These are phyloP conservation scores for Gallinago media DNA, from an alignment of 2,113 vertebrate genomes.

Conservation along the genomic window DNA sequence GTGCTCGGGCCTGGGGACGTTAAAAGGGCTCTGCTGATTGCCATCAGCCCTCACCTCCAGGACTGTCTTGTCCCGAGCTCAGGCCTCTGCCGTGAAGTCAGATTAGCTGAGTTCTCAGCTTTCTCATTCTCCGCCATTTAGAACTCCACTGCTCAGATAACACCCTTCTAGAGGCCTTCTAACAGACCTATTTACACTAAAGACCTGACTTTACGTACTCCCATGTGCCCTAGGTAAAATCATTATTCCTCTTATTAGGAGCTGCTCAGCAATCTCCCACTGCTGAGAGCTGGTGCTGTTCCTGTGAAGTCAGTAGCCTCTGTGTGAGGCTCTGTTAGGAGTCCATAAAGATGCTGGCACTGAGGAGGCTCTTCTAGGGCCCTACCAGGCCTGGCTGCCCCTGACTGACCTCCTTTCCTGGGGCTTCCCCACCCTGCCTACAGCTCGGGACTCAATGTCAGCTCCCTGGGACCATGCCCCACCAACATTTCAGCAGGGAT, in stretches of 20 bases:
- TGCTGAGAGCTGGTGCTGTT: neutral
- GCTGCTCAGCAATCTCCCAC: neutral
- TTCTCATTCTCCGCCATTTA: neutral
- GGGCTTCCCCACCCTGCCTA: accelerated
- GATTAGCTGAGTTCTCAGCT: neutral
- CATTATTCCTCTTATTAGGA: neutral
- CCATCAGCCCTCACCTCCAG: neutral
- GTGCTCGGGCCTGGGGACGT: neutral
- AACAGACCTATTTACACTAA: neutral
- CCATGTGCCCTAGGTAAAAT: neutral
- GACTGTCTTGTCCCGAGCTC: neutral
- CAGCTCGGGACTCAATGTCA: no score
- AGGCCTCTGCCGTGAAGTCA: accelerated
- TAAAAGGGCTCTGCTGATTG: neutral
- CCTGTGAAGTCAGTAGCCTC: neutral
- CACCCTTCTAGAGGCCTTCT: neutral
- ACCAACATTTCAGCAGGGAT: accelerated
- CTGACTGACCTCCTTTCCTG: neutral
- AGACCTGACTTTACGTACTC: neutral
- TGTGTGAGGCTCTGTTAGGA: neutral
- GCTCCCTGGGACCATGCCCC: no score
- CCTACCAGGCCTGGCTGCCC: neutral
- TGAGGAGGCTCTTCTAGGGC: neutral
- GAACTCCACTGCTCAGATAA: accelerated
- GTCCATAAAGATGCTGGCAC: neutral